Conservation (phyloP, 2,888 invertebrate genomes). For the Aproaerema taeniolella region DNA sequence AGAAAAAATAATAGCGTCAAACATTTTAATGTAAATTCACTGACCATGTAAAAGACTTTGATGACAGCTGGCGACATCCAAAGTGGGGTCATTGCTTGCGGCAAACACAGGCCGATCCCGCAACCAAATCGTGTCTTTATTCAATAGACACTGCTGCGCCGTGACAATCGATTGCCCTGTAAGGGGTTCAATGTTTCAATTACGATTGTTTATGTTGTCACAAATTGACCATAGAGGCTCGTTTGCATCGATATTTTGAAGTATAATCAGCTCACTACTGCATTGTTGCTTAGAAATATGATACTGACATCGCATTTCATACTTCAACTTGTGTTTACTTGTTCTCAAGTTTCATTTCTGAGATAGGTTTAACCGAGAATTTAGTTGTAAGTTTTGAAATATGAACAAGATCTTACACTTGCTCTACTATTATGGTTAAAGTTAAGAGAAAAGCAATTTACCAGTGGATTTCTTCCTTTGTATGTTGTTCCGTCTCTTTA, state of each 20-base stretch:
- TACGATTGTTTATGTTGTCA: slow-evolving; percentile 24
- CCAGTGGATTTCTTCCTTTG: slow-evolving; percentile 67
- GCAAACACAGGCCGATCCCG: slow-evolving; percentile 65
- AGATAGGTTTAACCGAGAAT: not conserved
- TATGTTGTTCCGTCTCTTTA: slow-evolving; percentile 56
- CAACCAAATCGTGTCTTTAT: slow-evolving; percentile 72
- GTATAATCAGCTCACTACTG: slow-evolving; percentile 4
- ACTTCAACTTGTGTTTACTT: too few relatives aligned
- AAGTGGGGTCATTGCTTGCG: slow-evolving; percentile 49
- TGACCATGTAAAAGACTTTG: slow-evolving; percentile 67
- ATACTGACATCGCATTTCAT: too few relatives aligned
- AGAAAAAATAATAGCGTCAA: not conserved
- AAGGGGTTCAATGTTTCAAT: slow-evolving; percentile 58
- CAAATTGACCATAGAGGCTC: slow-evolving; percentile 10
- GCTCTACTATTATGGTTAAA: not conserved
- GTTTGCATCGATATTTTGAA: slow-evolving; percentile 15
- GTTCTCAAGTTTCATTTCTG: not conserved
- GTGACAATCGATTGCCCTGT: slow-evolving; percentile 72
- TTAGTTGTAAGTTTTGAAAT: not conserved
- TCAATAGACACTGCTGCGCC: slow-evolving; percentile 69
- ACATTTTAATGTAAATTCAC: slow-evolving; percentile 21
- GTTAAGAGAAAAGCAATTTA: slow-evolving; percentile 29
- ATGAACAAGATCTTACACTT: not conserved
- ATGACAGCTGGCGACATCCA: slow-evolving; percentile 64
- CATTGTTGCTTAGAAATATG: too few relatives aligned